phyloP scores from a whole-genome alignment of 1,140 invertebrate genomes.

The Xylocopa sonorina region DNA sequence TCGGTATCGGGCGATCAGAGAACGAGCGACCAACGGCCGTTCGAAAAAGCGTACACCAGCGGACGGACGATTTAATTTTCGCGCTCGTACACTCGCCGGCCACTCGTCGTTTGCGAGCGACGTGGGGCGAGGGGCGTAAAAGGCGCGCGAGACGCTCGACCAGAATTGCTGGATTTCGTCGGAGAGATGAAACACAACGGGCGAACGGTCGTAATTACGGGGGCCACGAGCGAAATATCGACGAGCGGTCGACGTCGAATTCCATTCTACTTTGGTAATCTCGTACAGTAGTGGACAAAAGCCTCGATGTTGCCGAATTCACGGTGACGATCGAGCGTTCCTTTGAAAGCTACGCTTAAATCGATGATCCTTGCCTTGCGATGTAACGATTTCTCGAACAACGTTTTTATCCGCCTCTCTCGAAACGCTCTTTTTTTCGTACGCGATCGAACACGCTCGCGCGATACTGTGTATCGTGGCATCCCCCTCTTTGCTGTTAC shows the following conservation, averaged over 20 bases:
- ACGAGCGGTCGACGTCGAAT: slow-evolving; percentile 45
- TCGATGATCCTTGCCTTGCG: too few relatives aligned
- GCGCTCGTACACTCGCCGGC: slow-evolving; percentile 1
- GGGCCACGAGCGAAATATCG: slow-evolving; percentile 52
- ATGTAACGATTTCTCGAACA: too few relatives aligned
- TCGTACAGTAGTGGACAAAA: too few relatives aligned
- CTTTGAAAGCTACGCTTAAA: too few relatives aligned
- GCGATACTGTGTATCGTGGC: too few relatives aligned
- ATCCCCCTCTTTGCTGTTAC: slow-evolving; percentile 46
- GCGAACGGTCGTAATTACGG: slow-evolving; percentile 53
- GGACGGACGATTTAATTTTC: slow-evolving; percentile 58
- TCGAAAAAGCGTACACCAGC: not conserved
- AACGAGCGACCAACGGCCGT: not conserved
- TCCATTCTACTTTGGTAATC: slow-evolving; percentile 28
- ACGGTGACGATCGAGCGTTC: too few relatives aligned
- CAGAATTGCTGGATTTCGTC: not conserved
- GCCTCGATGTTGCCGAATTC: too few relatives aligned
- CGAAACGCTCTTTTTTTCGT: too few relatives aligned
- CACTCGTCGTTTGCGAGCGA: not conserved
- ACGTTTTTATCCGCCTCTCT: too few relatives aligned
- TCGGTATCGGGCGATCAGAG: not conserved
- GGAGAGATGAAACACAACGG: slow-evolving; percentile 7
- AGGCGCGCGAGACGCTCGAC: not conserved
- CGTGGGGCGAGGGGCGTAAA: not conserved
- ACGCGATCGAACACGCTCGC: too few relatives aligned